Percentiles rank a stretch among this genome's conserved stretches.
Conservation (phyloP, 2,113 vertebrate species). For the Syngnathus typhle region DNA sequence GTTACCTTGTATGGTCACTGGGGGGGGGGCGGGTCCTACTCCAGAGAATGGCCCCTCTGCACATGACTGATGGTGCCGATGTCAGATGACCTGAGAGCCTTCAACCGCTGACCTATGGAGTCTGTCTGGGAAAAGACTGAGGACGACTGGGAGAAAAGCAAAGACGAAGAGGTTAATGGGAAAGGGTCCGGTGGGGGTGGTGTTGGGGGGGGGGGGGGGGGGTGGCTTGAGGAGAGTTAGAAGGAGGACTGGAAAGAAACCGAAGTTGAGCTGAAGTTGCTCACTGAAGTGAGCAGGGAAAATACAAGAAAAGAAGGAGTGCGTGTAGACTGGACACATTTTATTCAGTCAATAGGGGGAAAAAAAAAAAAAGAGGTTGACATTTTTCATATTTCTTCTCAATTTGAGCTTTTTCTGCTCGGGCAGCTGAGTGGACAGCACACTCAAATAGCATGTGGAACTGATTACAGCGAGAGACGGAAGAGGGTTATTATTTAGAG, state of each 20-base stretch:
- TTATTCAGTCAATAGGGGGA: constrained; percentile 74
- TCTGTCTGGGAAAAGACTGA: constrained; percentile 30
- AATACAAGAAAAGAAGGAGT: background rate
- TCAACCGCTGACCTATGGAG: constrained; percentile 61
- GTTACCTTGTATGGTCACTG: constrained; percentile 90
- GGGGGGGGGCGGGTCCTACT: constrained; percentile 69
- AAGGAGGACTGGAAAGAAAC: constrained; percentile 10
- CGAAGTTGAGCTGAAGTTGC: no score
- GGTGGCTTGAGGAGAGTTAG: background rate
- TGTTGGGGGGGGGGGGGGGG: no score
- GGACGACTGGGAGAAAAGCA: background rate
- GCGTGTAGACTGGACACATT: constrained; percentile 52
- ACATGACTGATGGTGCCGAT: constrained; percentile 71
- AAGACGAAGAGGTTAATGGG: background rate
- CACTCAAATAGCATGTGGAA: constrained; percentile 82
- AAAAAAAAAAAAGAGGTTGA: constrained; percentile 75
- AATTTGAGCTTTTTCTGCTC: constrained; percentile 95
- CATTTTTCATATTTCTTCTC: constrained; percentile 98
- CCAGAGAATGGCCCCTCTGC: constrained; percentile 63
- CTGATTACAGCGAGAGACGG: constrained; percentile 70
- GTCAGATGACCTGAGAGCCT: constrained; percentile 64
- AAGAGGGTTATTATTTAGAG: constrained; percentile 2
- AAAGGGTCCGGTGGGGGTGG: no score
- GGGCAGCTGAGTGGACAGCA: constrained; percentile 77
- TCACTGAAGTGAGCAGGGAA: constrained; percentile 15